These are phyloP conservation scores for Karalla daura DNA, from an alignment of 2,797 vertebrate genomes.

Conservation along the genomic window DNA sequence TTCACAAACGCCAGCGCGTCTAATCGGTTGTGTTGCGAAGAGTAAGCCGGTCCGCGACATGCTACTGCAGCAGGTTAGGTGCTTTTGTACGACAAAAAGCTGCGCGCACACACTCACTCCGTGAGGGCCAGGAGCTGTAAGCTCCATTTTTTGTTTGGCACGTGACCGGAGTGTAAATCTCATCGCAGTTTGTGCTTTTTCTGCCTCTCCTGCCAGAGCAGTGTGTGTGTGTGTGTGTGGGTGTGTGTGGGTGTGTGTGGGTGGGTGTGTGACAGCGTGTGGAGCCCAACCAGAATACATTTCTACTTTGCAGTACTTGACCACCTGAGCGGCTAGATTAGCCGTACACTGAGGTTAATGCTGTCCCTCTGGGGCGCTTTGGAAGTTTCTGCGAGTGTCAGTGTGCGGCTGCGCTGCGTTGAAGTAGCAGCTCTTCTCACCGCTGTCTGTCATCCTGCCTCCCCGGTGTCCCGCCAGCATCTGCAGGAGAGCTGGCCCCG, in stretches of 20 bases:
- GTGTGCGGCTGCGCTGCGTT: constrained; percentile 23
- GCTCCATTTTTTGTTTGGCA: constrained; percentile 1
- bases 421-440: constrained; percentile 44
- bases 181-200: background rate
- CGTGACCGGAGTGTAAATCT: background rate
- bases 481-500: background rate
- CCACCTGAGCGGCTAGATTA: constrained; percentile 24
- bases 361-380: constrained; percentile 23
- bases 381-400: constrained; percentile 36
- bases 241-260: background rate
- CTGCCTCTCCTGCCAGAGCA: background rate
- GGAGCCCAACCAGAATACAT: constrained; percentile 6
- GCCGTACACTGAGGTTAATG: constrained; percentile 29
- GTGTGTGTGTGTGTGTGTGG: background rate
- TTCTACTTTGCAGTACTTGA: background rate
- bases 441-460: constrained; percentile 20
- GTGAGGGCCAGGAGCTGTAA: background rate
- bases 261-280: background rate
- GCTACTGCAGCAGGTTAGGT: constrained; percentile 8
- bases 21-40: constrained; percentile 23
- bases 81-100: constrained; percentile 5
- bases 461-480: constrained; percentile 1
- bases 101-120: constrained; percentile 12
- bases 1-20: constrained; percentile 11
- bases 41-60: constrained; percentile 19